A percentile compares a stretch with the other conserved stretches of the same genome.
Evolutionary conservation across 2,113 vertebrate species (phyloP).

Genomic region (Prionailurus viverrinus): DNA sequence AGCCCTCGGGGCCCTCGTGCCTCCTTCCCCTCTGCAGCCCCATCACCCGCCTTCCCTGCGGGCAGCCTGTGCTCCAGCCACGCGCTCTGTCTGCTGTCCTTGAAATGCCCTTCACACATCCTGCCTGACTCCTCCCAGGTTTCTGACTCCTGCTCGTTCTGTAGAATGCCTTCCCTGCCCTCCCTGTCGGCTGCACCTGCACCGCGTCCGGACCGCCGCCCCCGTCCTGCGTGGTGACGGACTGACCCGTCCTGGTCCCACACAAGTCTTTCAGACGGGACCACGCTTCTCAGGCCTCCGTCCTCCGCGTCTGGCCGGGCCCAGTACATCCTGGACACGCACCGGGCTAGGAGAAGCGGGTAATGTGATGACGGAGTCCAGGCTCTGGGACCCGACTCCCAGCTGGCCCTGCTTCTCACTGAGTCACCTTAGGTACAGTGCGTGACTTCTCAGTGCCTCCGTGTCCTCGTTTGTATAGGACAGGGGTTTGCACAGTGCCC

Average conservation of each 20-base stretch:
- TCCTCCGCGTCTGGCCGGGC: neutral
- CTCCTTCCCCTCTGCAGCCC: neutral
- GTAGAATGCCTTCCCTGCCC: neutral
- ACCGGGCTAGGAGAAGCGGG: neutral
- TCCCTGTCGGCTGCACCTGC: neutral
- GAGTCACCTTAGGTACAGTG: neutral
- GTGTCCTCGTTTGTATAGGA: neutral
- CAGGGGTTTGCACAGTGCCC: neutral
- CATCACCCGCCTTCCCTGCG: rapidly evolving
- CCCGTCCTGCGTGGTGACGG: neutral
- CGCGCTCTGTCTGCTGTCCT: neutral
- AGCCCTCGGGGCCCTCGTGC: neutral
- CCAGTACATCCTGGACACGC: neutral
- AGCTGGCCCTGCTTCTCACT: neutral
- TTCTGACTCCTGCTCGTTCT: neutral
- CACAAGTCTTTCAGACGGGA: neutral
- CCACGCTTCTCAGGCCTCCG: neutral
- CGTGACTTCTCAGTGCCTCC: neutral
- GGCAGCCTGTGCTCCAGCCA: neutral
- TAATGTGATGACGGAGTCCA: neutral
- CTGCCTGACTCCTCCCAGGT: neutral
- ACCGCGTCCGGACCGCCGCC: neutral
- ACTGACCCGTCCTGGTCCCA: neutral
- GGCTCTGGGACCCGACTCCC: neutral
- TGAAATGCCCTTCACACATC: neutral